Conservation (phyloP, 1,140 invertebrate genomes). For the Pygmarrhopalites habei region DNA sequence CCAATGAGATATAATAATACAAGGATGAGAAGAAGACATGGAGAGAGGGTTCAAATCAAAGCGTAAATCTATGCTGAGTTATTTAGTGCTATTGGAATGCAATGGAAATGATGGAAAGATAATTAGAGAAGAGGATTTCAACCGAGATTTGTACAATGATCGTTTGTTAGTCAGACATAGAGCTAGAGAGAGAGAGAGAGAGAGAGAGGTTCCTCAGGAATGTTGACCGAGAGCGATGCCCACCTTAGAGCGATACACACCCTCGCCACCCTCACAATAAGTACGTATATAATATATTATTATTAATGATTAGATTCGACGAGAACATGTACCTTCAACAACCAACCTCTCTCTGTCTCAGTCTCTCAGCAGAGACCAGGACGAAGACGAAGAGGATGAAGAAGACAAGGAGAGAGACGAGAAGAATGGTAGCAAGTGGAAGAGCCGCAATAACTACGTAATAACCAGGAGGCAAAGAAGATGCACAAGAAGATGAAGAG, state of each 20-base stretch:
- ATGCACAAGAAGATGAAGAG: constrained; percentile 16
- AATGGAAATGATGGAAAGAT: constrained; percentile 27
- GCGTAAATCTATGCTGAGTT: constrained; percentile 5
- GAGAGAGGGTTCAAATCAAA: not conserved
- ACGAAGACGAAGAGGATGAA: not conserved
- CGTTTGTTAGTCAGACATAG: not conserved
- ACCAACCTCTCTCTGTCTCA: not conserved
- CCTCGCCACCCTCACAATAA: constrained; percentile 31
- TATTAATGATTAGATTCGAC: not conserved
- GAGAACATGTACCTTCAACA: not conserved
- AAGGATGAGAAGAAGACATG: not conserved
- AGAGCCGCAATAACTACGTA: constrained; percentile 16
- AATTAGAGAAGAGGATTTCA: constrained; percentile 25
- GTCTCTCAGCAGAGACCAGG: too few relatives aligned
- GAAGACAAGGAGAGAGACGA: not conserved
- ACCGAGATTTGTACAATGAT: constrained; percentile 24
- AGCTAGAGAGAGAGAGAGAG: constrained; percentile 15
- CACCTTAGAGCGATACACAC: constrained; percentile 23
- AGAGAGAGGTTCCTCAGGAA: constrained; percentile 15
- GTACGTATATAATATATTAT: not conserved
- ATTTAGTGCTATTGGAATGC: constrained; percentile 14
- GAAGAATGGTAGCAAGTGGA: constrained; percentile 17
- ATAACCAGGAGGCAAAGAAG: constrained; percentile 22
- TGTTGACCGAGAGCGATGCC: constrained; percentile 25
- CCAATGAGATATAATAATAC: not conserved